A percentile compares a stretch with the other conserved stretches of the same genome.
phyloP scores from a whole-genome alignment of 2,113 vertebrate species.

The Taxidea taxus region DNA sequence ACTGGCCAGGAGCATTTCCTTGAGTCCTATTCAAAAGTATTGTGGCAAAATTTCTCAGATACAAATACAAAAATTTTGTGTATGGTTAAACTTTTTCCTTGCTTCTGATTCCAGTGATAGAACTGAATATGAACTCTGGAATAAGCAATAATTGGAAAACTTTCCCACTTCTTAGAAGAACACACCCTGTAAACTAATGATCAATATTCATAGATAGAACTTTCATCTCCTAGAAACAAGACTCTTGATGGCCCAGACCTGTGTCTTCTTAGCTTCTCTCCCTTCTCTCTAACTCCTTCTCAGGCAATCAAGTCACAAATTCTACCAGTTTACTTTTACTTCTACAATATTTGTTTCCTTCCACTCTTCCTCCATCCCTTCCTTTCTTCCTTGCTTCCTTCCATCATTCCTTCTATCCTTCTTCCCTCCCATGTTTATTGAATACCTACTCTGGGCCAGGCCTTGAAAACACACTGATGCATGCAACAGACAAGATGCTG shows the following conservation, averaged over 20 bases:
- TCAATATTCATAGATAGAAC: conserved; percentile 52
- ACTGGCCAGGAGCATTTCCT: background rate
- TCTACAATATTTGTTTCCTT: background rate
- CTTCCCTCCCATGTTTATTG: background rate
- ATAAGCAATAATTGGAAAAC: conserved; percentile 39
- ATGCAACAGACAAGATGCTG: background rate
- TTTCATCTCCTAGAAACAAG: conserved; percentile 26
- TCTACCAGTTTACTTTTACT: background rate
- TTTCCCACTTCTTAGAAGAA: conserved; percentile 54
- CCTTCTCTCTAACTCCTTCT: background rate
- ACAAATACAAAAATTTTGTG: background rate
- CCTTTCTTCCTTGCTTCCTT: background rate
- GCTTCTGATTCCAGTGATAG: background rate
- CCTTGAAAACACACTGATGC: background rate
- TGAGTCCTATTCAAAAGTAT: conserved; percentile 7
- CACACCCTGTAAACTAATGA: background rate
- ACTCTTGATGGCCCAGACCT: background rate
- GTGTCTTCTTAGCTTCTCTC: background rate
- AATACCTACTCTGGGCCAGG: background rate
- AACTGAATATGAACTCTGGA: conserved; percentile 44
- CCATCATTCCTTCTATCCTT: background rate
- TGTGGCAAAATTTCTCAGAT: background rate
- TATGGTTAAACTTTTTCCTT: background rate
- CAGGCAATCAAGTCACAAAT: background rate
- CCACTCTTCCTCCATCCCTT: background rate